Conservation (phyloP, 2,888 invertebrate species). For the Stratiomys singularior region DNA sequence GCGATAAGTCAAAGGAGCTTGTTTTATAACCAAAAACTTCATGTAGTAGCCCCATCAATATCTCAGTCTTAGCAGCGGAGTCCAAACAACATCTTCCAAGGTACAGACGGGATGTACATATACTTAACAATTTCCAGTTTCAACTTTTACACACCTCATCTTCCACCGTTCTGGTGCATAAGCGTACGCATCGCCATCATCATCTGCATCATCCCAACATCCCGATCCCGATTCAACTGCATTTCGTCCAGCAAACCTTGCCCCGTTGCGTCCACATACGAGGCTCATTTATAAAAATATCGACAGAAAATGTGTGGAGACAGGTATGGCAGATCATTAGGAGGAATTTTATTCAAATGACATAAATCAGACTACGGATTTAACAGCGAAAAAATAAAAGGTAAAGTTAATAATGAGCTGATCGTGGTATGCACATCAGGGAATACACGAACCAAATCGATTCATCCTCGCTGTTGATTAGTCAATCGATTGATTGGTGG, state of each 20-base stretch:
- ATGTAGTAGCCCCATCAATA: slow-evolving; percentile 38
- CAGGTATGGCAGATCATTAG: slow-evolving; percentile 41
- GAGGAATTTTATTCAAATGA: slow-evolving; percentile 44
- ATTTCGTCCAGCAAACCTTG: background rate
- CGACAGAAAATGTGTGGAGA: slow-evolving; percentile 35
- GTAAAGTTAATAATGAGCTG: slow-evolving; percentile 19
- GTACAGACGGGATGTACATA: background rate
- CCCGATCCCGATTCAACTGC: no score
- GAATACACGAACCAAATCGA: slow-evolving; percentile 16
- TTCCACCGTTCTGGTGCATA: background rate
- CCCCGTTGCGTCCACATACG: background rate
- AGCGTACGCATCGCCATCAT: slow-evolving; percentile 3
- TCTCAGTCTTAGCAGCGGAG: slow-evolving; percentile 24
- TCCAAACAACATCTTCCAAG: background rate
- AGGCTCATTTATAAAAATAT: slow-evolving; percentile 32
- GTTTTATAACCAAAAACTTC: slow-evolving; percentile 42
- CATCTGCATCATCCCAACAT: background rate
- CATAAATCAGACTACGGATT: slow-evolving; percentile 36
- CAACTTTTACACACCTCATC: slow-evolving; percentile 22
- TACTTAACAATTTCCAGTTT: slow-evolving; percentile 30
- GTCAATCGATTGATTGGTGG: slow-evolving; percentile 10
- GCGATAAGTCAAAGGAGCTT: slow-evolving; percentile 40
- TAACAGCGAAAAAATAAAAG: slow-evolving; percentile 12
- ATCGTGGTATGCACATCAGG: slow-evolving; percentile 10
- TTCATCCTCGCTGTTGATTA: slow-evolving; percentile 12